Evolutionary conservation across 2,888 invertebrate species (phyloP).

Genomic region (Drosophila stalkeri): DNA sequence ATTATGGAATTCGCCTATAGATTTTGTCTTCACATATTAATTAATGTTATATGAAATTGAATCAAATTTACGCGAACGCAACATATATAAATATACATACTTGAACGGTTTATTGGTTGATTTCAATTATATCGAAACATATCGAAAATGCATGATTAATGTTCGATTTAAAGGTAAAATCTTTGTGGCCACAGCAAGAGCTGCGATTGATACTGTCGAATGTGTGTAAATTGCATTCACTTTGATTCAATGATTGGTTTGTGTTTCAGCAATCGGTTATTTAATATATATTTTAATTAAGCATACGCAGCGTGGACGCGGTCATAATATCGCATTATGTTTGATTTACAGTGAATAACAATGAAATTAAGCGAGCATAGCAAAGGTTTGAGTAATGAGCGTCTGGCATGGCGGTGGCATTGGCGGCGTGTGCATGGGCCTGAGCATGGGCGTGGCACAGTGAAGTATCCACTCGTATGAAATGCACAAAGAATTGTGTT

Average conservation of each 20-base stretch:
- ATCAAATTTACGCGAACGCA: background rate
- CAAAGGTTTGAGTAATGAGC: background rate
- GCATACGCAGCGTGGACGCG: slow-evolving; percentile 60
- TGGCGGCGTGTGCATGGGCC: background rate
- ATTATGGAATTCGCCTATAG: background rate
- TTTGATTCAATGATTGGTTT: slow-evolving; percentile 52
- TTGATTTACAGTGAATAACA: slow-evolving; percentile 67
- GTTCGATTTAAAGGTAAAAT: slow-evolving; percentile 8
- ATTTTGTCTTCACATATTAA: background rate
- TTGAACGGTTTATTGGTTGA: background rate
- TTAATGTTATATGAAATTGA: background rate
- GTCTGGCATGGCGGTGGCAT: background rate
- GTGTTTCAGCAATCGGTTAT: slow-evolving; percentile 34
- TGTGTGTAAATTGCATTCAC: slow-evolving; percentile 45
- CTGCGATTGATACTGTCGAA: slow-evolving; percentile 11
- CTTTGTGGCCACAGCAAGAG: slow-evolving; percentile 10
- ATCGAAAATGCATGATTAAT: slow-evolving; percentile 16
- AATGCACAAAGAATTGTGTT: slow-evolving; percentile 62
- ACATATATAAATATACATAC: background rate
- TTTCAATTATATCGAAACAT: slow-evolving; percentile 14
- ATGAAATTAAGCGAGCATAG: slow-evolving; percentile 62
- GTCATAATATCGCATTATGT: slow-evolving; percentile 70
- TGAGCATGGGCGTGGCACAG: background rate
- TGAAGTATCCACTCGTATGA: slow-evolving; percentile 50
- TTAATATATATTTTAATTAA: slow-evolving; percentile 72